Evolutionary conservation across 2,113 vertebrate species (phyloP).

Genomic region (Bambusicola thoracicus): DNA sequence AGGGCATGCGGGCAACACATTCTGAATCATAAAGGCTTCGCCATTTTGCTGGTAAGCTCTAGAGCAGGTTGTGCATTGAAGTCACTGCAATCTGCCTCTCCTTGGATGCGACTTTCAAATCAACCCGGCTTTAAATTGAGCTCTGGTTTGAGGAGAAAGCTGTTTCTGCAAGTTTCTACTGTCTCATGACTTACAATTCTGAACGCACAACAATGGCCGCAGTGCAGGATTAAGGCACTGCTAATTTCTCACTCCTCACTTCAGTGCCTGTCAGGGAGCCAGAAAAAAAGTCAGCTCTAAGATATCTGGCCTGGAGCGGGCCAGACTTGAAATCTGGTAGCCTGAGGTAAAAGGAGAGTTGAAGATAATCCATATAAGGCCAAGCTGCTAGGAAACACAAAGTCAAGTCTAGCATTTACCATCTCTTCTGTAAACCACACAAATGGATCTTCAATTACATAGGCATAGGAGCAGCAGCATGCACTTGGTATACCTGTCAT

Average conservation of each 20-base stretch:
- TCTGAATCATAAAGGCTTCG: background rate
- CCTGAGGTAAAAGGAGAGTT: background rate
- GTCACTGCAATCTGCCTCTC: too few relatives aligned
- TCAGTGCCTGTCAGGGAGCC: background rate
- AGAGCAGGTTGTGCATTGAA: background rate
- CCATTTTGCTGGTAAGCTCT: background rate
- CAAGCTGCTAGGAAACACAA: background rate
- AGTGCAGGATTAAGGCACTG: background rate
- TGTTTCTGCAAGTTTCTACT: fast-evolving
- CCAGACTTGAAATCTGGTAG: background rate
- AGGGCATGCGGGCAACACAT: fast-evolving
- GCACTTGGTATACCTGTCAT: background rate
- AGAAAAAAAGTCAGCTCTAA: background rate
- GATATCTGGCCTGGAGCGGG: background rate
- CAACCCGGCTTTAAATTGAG: fast-evolving
- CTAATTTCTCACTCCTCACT: background rate
- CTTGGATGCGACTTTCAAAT: background rate
- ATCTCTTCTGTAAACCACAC: background rate
- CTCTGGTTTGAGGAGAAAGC: background rate
- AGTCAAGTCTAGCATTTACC: background rate
- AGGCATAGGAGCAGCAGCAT: background rate
- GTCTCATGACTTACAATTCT: background rate
- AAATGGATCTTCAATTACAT: background rate
- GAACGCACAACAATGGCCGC: fast-evolving
- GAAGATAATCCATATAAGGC: background rate